These are phyloP conservation scores for Poeciliopsis turneri DNA, from an alignment of 2,797 vertebrate species.

Conservation along the genomic window DNA sequence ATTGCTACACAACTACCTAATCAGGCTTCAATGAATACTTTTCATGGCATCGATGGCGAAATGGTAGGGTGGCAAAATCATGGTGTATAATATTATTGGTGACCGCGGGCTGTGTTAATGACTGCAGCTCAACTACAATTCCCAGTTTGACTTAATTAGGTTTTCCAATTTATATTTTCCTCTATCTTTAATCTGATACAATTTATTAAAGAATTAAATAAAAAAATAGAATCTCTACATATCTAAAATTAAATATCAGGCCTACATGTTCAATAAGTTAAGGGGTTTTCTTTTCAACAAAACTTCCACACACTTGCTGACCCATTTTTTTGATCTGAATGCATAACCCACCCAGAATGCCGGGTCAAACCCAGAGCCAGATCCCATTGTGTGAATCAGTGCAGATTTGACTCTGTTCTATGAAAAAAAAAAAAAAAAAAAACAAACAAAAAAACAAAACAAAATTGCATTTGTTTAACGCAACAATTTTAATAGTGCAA, in stretches of 20 bases:
- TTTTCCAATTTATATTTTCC: not conserved
- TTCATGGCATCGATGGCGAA: not conserved
- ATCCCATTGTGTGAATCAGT: not conserved
- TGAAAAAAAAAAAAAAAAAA: not conserved
- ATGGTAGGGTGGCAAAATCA: not conserved
- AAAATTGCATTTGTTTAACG: not conserved
- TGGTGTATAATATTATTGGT: not conserved
- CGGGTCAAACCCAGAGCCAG: not conserved
- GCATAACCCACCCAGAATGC: not conserved
- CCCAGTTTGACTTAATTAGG: not conserved
- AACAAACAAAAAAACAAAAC: not conserved
- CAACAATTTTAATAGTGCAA: not conserved
- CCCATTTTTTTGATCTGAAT: not conserved
- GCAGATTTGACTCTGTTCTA: not conserved
- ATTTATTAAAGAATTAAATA: not conserved
- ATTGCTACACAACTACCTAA: not conserved
- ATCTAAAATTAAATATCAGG: not conserved
- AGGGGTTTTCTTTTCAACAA: not conserved
- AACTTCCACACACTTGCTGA: not conserved
- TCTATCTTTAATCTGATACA: not conserved
- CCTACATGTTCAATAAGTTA: not conserved
- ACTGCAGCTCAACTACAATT: not conserved
- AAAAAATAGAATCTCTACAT: not conserved
- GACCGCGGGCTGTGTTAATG: not conserved
- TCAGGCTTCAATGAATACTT: not conserved